A percentile compares a stretch with the other conserved stretches of the same genome.
phyloP scores from a whole-genome alignment of 2,797 vertebrate genomes.

The Siniperca scherzeri region DNA sequence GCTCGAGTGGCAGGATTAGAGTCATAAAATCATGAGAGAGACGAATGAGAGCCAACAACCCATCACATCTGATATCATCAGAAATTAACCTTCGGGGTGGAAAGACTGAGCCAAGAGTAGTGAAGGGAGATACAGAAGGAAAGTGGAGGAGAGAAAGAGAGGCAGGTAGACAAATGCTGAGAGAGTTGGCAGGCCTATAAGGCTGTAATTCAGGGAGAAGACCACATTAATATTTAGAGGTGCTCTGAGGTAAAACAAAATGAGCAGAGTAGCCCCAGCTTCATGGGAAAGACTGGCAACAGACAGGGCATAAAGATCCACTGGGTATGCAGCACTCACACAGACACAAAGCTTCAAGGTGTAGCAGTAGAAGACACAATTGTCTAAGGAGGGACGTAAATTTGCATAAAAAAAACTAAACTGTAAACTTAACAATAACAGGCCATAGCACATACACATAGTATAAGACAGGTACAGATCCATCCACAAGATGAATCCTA shows the following conservation, averaged over 20 bases:
- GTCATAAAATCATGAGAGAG: constrained; percentile 77
- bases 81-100: constrained; percentile 79
- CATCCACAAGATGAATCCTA: background rate
- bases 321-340: constrained; percentile 39
- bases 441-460: background rate
- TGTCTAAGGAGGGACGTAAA: background rate
- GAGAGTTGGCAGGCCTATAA: constrained; percentile 71
- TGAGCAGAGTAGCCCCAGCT: constrained; percentile 70
- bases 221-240: constrained; percentile 82
- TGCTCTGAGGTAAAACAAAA: constrained; percentile 84
- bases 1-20: constrained; percentile 78
- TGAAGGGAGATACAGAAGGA: constrained; percentile 53
- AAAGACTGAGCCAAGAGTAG: constrained; percentile 69
- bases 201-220: constrained; percentile 77
- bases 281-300: constrained; percentile 68
- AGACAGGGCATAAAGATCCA: constrained; percentile 60
- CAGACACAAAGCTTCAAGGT: constrained; percentile 31
- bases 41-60: constrained; percentile 78
- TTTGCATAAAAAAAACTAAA: background rate
- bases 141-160: constrained; percentile 41
- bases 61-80: constrained; percentile 79
- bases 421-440: constrained; percentile 1
- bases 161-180: constrained; percentile 73
- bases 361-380: constrained; percentile 31
- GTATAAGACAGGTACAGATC: background rate